Conservation (phyloP, 2,888 invertebrate genomes). For the Spodoptera exigua region DNA sequence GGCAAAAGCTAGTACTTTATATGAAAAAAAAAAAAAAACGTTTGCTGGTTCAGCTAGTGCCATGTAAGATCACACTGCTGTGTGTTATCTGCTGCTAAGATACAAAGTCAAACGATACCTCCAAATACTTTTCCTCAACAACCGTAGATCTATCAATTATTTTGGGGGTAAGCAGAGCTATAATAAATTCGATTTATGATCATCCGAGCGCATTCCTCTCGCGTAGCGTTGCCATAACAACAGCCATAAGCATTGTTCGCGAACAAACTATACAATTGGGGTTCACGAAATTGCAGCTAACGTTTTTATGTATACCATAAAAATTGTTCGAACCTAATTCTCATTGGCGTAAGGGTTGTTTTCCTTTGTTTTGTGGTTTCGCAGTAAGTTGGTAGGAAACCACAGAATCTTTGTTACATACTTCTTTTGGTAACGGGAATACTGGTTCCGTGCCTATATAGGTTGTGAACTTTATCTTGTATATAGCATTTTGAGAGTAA, state of each 20-base stretch:
- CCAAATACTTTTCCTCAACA: conserved; percentile 10
- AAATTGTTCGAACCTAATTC: conserved; percentile 23
- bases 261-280: conserved; percentile 59
- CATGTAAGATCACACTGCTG: too few species aligned
- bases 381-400: conserved; percentile 42
- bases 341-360: conserved; percentile 28
- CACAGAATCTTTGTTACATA: conserved; percentile 77
- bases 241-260: conserved; percentile 70
- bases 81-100: too few species aligned
- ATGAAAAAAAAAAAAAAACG: too few species aligned
- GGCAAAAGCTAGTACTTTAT: too few species aligned
- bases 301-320: conserved; percentile 3
- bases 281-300: conserved; percentile 59
- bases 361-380: conserved; percentile 4
- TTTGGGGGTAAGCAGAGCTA: conserved; percentile 26
- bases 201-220: conserved; percentile 51
- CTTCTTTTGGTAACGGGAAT: conserved; percentile 79
- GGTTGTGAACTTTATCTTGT: conserved; percentile 48
- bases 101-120: not conserved
- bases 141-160: conserved; percentile 14
- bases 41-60: too few species aligned
- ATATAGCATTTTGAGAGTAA: conserved; percentile 36
- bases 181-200: conserved; percentile 52
- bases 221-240: conserved; percentile 40
- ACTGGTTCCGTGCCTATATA: conserved; percentile 72